Evolutionary conservation across 1,140 invertebrate species (phyloP), one percentile per base, ranked within the genome.

Genomic region (Drosophila orosa): DNA sequence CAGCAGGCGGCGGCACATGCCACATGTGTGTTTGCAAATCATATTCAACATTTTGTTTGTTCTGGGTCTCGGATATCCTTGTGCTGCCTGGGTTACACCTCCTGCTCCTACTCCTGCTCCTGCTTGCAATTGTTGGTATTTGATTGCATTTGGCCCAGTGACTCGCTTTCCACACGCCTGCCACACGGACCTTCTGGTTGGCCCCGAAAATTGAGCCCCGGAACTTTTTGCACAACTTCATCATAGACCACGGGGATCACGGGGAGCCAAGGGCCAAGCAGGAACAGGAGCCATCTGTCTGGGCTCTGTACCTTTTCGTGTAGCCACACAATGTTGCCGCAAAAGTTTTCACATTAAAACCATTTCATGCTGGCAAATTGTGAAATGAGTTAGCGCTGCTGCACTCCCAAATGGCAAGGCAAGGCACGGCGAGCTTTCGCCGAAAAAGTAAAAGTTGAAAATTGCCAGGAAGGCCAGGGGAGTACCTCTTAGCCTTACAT

Each of bases 331-430:
- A 75, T 79, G 80, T 83, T 83, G 68, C 48, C 52, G 63, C 45
- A 81, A 86, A 86, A 86, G 83, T 86, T 86, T 86, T 86, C 79
- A 87, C 82, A 86, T 86, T 86, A 86, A 86, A 86, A 87, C 71
- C 83, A 56, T 86, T 86, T 83, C 84, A 78, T 48, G 75, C 83
- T 74, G 55, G 62, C 78, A 87, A 86, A 86, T 87, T 87, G 82
- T 63, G 83, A 86, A 86, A 87, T 87, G 82, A 78, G 81, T 85
- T 80, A 85, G 66, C 72, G 17, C 17, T 22, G 48, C 50, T 50
- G 68, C 68, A 47, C 60, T 65, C 60, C 33, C 60, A 25, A 39
- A 17, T 24, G 25, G 33, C 25, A 50, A 1, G 15, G 8, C 13
- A 5, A 4, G 15, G n/a, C n/a, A n/a, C n/a, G n/a, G n/a, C 0